Evolutionary conservation across 1,140 invertebrate genomes (phyloP), one percentile per base, ranked within the genome.

Genomic region (Caerostris darwini): DNA sequence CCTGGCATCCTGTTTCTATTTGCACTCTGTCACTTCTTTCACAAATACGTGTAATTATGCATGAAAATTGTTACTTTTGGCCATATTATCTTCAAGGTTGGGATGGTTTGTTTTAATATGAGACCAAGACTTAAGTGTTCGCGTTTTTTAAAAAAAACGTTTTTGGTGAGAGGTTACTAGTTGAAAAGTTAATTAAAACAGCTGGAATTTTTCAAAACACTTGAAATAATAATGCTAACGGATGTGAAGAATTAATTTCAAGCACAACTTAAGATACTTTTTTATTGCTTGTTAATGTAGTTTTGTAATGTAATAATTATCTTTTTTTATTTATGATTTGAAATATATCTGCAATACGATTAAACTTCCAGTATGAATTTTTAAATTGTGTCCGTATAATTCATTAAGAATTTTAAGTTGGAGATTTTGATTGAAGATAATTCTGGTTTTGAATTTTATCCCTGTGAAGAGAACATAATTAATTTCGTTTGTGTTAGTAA

Each of bases 1-100:
- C 19, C 50, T 58, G 54, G 61, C 81, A 93, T 93, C 92, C 92
- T 93, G 92, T 59, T 93, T 93, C 58, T 19, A 88, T 64, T 88
- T 54, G 86, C n/a, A 61, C 19, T 6, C 86, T 88, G n/a, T 17
- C 7, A 19, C 57, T 85, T 85, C 56, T 56, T 85, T 58, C n/a
- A 59, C 83, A 77, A 77, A 50, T 77, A 77, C 50, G 53, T 50
- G 34, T 77, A 77, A 77, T 77, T 77, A 77, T 77, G 71, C 71
- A 77, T 77, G 71, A 77, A 77, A 64, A 77, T 77, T 50, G 50
- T 77, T 50, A 50, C 71, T 77, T 77, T 77, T 53, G 14, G 71
- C 5, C 34, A 77, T 77, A 77, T 50, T 50, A 77, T 50, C 71
- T 50, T 77, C 71, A 77, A 77, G 71, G 71, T 50, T 77, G 34